Base-by-base conservation (phyloP, 2,888 invertebrate species). In the Ornithoptera alexandrae region DNA sequence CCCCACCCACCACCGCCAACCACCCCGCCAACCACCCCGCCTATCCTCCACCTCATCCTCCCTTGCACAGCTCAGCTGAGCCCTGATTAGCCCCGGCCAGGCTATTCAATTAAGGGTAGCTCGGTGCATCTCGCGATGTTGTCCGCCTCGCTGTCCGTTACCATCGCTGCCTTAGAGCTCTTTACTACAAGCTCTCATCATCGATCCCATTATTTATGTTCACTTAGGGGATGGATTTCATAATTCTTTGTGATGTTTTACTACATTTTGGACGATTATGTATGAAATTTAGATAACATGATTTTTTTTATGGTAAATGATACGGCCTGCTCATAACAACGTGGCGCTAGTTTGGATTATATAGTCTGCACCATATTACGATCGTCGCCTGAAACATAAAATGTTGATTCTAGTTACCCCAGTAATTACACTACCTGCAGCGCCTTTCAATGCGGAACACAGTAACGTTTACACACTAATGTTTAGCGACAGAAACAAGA, bases 91-190 rank as follows among this genome's bases (percentile, higher is more conserved):
- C 90, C 87, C 90, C 85, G 88, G 85, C 89, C 88, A 87, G 86
- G 86, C 86, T 89, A 88, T 90, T 92, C 90, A 90, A 92, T 92
- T 92, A 92, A 90, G 86, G 89, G 88, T 85, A 85, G 89, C 83
- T 85, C 84, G 86, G 86, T 89, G 89, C 89, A 89, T 88, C 87
- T 84, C 81, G 81, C 79, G 83, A 78, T 81, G 79, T 75, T 77
- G 79, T 83, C 77, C 80, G 79, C 79, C 75, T 76, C 77, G 79
- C 78, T 76, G 78, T 76, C 79, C 77, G 76, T 76, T 77, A 76
- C 77, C 78, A 78, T 74, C 74, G 71, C 72, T 79, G 77, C 80
- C 75, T 42, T 42, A 42, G 10, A 42, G 42, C 39, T 8, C 86
- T 89, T 87, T 85, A 86, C 89, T 88, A 87, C 79, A 77, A 81